Conservation (phyloP, 92 coral and sea anemone genomes). For the Phenganax marumi region DNA sequence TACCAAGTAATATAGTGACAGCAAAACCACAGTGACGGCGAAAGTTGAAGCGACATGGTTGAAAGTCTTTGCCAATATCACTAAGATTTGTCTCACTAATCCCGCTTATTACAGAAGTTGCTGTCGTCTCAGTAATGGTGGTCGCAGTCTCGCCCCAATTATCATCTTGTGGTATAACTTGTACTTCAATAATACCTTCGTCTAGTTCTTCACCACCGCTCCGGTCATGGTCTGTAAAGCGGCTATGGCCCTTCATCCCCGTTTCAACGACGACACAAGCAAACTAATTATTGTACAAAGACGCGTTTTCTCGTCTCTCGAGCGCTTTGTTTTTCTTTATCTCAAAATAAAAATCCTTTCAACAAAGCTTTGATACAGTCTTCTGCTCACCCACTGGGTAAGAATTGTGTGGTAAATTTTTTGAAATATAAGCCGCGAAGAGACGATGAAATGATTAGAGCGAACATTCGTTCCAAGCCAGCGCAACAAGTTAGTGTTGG, state of each 20-base stretch:
- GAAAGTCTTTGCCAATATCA: conserved; percentile 75
- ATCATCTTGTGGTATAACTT: conserved; percentile 98
- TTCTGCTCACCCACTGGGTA: conserved; percentile 40
- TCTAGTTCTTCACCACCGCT: conserved; percentile 85
- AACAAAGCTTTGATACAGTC: conserved; percentile 19
- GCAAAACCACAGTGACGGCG: conserved; percentile 75
- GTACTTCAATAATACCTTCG: conserved; percentile 98
- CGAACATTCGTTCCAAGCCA: conserved; percentile 20
- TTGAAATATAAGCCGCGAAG: conserved; percentile 19
- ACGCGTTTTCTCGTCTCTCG: neutral
- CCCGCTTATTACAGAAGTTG: conserved; percentile 86
- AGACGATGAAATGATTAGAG: conserved; percentile 5
- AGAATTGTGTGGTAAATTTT: neutral
- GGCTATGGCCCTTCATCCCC: conserved; percentile 54
- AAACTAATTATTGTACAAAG: conserved; percentile 9
- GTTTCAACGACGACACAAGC: conserved; percentile 34
- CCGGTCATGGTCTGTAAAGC: conserved; percentile 57
- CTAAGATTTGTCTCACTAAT: conserved; percentile 88
- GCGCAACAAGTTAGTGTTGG: conserved; percentile 16
- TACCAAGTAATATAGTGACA: conserved; percentile 66
- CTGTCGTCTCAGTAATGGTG: conserved; percentile 88
- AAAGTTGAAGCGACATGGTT: conserved; percentile 65
- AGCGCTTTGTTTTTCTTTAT: neutral
- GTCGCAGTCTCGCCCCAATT: conserved; percentile 99
- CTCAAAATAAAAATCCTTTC: neutral